phyloP scores from a whole-genome alignment of 2,797 vertebrate genomes.

The Periophthalmus magnuspinnatus region DNA sequence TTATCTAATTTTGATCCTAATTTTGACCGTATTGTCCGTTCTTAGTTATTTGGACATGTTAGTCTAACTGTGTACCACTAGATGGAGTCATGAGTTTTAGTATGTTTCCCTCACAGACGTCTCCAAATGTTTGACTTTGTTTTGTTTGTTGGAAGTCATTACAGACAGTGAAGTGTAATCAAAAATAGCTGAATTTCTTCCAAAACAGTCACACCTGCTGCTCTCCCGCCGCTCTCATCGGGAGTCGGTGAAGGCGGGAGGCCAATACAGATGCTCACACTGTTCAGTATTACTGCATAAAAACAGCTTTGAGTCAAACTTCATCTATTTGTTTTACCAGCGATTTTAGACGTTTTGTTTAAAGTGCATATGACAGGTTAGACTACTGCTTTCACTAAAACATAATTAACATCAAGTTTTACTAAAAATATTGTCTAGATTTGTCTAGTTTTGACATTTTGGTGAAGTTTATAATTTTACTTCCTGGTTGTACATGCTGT shows the following conservation, averaged over 20 bases:
- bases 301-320: background rate
- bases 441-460: too few species aligned
- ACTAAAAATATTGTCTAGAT: too few species aligned
- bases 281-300: background rate
- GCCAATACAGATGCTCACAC: conserved; percentile 2
- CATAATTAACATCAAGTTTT: too few species aligned
- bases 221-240: background rate
- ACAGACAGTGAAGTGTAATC: background rate
- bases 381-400: too few species aligned
- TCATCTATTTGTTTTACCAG: background rate
- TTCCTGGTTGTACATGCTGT: too few species aligned
- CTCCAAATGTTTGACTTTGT: background rate
- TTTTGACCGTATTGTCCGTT: too few species aligned
- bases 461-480: too few species aligned
- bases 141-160: background rate
- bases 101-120: background rate
- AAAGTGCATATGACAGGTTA: too few species aligned
- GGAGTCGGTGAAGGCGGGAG: background rate
- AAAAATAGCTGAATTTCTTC: background rate
- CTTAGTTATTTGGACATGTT: too few species aligned
- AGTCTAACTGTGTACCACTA: background rate
- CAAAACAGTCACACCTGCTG: conserved; percentile 5
- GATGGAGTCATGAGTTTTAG: background rate
- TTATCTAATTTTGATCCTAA: too few species aligned
- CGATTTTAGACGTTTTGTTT: background rate